Percentiles rank a stretch among this genome's conserved stretches.
These are phyloP conservation scores for Capricornis sumatraensis DNA, from an alignment of 2,113 vertebrate species.

Conservation along the genomic window DNA sequence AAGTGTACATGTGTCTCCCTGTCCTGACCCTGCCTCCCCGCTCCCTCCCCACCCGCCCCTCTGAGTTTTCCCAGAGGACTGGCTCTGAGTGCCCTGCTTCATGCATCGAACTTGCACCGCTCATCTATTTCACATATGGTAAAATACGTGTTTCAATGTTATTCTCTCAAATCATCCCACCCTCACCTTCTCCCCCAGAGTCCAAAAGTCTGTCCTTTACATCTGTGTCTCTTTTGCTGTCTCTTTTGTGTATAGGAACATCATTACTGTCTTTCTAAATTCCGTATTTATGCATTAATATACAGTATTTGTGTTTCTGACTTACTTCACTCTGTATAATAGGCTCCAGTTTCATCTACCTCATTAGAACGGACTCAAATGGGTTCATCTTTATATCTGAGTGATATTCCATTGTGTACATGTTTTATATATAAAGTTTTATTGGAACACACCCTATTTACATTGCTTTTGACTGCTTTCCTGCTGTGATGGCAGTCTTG, in stretches of 20 bases:
- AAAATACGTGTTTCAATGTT: rapidly evolving
- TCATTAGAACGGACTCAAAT: background rate
- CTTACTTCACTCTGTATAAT: background rate
- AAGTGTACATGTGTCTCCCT: rapidly evolving
- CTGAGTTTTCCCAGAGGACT: background rate
- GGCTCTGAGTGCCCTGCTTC: background rate
- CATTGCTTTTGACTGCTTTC: background rate
- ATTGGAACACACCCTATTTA: background rate
- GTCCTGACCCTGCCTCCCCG: rapidly evolving
- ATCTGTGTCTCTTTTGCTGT: background rate
- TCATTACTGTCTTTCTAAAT: background rate
- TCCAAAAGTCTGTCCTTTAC: background rate
- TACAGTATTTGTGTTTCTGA: background rate
- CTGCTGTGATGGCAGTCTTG: background rate
- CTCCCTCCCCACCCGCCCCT: background rate
- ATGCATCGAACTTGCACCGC: rapidly evolving
- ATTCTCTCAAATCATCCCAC: background rate
- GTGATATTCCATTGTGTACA: background rate
- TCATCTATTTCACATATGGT: background rate
- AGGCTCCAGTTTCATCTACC: background rate
- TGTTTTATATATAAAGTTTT: background rate
- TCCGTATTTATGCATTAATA: background rate
- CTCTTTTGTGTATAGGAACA: background rate
- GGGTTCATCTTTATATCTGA: background rate
- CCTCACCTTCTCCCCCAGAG: background rate